These are phyloP conservation scores for Pseudochirops cupreus DNA, from an alignment of 2,797 vertebrate genomes.

Conservation along the genomic window DNA sequence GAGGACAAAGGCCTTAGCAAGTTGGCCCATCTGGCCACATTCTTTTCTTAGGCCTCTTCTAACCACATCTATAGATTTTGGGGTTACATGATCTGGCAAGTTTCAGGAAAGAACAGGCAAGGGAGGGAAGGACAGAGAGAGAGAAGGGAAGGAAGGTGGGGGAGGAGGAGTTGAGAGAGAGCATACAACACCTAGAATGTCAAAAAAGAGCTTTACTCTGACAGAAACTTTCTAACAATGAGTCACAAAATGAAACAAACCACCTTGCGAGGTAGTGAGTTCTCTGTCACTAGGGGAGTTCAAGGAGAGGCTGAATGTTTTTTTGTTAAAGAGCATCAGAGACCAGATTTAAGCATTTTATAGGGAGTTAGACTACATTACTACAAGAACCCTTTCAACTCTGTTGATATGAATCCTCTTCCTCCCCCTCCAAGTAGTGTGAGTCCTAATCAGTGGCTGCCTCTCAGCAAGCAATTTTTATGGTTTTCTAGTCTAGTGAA, in stretches of 20 bases:
- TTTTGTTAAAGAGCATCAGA: neutral
- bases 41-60: conserved; percentile 44
- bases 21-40: neutral
- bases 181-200: neutral
- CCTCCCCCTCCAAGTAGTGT: conserved; percentile 27
- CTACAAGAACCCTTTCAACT: neutral
- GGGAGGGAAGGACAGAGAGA: neutral
- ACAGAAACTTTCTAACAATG: neutral
- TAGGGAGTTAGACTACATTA: neutral
- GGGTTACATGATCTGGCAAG: neutral
- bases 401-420: conserved; percentile 25
- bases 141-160: neutral
- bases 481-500: neutral
- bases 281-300: neutral
- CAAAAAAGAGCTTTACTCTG: neutral
- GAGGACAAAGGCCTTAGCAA: conserved; percentile 46
- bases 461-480: conserved; percentile 16
- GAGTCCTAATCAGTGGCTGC: conserved; percentile 32
- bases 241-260: neutral
- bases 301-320: neutral
- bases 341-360: neutral
- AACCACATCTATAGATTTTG: conserved; percentile 38
- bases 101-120: conserved; percentile 39
- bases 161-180: neutral
- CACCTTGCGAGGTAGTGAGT: neutral